Percentiles rank a stretch among this genome's conserved stretches.
These are phyloP conservation scores for Anastrepha ludens DNA, from an alignment of 1,140 invertebrate species.

Conservation along the genomic window DNA sequence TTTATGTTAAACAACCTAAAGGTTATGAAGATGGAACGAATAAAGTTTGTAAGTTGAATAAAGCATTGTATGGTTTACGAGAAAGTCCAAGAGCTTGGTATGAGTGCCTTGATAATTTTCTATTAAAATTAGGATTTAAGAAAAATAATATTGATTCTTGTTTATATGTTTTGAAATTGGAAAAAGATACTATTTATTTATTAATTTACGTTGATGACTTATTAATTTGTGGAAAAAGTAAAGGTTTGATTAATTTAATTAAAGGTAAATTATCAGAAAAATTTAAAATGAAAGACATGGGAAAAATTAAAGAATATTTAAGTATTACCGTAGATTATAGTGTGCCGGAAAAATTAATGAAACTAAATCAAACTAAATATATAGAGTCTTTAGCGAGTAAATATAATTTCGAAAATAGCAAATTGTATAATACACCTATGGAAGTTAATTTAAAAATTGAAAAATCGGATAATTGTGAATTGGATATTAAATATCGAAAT, in stretches of 20 bases:
- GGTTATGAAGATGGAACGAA: constrained; percentile 64
- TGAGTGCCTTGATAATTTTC: constrained; percentile 65
- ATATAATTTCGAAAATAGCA: constrained; percentile 68
- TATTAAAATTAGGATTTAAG: constrained; percentile 51
- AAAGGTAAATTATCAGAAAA: constrained; percentile 64
- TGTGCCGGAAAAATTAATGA: constrained; percentile 63
- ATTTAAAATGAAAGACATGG: constrained; percentile 69
- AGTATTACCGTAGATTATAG: constrained; percentile 66
- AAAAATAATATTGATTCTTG: constrained; percentile 57
- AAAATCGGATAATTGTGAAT: constrained; percentile 23
- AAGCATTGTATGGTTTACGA: constrained; percentile 60
- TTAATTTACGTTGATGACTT: constrained; percentile 60
- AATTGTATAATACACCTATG: constrained; percentile 68
- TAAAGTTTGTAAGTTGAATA: constrained; percentile 57
- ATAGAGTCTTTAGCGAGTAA: constrained; percentile 71
- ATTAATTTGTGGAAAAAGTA: constrained; percentile 55
- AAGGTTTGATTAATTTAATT: constrained; percentile 61
- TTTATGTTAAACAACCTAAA: constrained; percentile 63
- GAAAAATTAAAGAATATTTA: constrained; percentile 64
- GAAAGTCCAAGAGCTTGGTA: constrained; percentile 68
- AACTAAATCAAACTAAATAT: constrained; percentile 71
- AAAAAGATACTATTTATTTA: constrained; percentile 61
- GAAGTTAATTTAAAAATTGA: constrained; percentile 74
- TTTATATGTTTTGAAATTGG: constrained; percentile 59
- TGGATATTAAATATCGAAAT: constrained; percentile 62